Evolutionary conservation across 2,113 vertebrate species (phyloP), one percentile per base, ranked within the genome.

Genomic region (Hoplias malabaricus): DNA sequence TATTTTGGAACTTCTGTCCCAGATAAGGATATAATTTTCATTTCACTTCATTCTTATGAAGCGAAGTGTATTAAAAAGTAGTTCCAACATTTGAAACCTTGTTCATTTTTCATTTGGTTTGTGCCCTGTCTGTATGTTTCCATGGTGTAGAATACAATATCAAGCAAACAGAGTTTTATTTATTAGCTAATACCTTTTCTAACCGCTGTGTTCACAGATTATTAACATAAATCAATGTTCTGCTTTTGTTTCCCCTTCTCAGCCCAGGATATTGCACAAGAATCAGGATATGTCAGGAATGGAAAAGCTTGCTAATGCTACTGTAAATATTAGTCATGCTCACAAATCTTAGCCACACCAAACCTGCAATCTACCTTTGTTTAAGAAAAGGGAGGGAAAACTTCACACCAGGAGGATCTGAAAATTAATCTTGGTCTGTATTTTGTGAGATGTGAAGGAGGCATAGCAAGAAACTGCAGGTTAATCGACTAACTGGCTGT

Each of bases 161-260:
- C 46, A 12, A 48, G 46, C 11, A 14, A 48, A 19, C 46, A 48
- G 46, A 5, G 14, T 4, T 4, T 19, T 16, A 48, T 48, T 48
- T 48, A 48, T 48, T 48, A 48, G 46, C n/a, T n/a, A n/a, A n/a
- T n/a, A n/a, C n/a, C n/a, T n/a, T n/a, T n/a, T n/a, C n/a, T n/a
- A n/a, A n/a, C 13, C n/a, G 8, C 13, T 48, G 46, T 48, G 12
- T 72, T 8, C n/a, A 77, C 12, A 76, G 75, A 86, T 86, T 19
- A 87, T 83, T 87, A 80, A 86, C 72, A 43, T 42, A 19, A 38
- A 59, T 69, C 66, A 63, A 23, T 53, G 48, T 23, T 53, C 48
- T 80, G 31, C 70, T 13, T 13, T 9, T 21, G 33, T 31, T 80
- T 57, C 80, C 25, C 69, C 23, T 10, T 79, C 59, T 23, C 6